phyloP scores from a whole-genome alignment of 2,888 invertebrate species.

The Litoditis marina region DNA sequence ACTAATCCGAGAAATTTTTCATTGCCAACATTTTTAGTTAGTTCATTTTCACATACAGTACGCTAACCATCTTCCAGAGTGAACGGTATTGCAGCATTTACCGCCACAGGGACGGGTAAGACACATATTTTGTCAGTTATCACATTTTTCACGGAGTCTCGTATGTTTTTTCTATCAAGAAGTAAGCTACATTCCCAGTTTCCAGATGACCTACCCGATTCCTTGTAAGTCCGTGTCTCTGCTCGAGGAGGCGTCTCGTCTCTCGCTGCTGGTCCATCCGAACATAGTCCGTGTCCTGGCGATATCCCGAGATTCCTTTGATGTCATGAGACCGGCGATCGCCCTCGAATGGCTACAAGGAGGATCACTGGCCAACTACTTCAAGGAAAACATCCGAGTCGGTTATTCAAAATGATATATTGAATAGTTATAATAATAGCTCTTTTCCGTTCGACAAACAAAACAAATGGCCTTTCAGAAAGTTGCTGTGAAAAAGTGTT shows the following conservation, averaged over 20 bases:
- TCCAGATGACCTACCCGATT: slow-evolving; percentile 56
- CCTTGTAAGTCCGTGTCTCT: slow-evolving; percentile 55
- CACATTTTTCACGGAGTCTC: no score
- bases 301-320: slow-evolving; percentile 24
- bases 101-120: no score
- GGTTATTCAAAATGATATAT: neutral
- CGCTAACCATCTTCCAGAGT: no score
- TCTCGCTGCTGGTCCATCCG: slow-evolving; percentile 52
- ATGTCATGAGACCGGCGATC: slow-evolving; percentile 53
- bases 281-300: slow-evolving; percentile 56
- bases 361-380: slow-evolving; percentile 56
- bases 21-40: no score
- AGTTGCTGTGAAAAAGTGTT: no score
- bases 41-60: no score
- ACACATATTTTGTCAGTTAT: no score
- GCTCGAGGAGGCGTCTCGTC: slow-evolving; percentile 55
- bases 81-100: no score
- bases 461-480: no score
- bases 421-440: neutral
- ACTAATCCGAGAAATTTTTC: no score
- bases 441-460: no score
- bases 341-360: slow-evolving; percentile 60
- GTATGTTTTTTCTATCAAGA: neutral
- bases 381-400: slow-evolving; percentile 52
- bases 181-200: neutral